Base-by-base conservation (phyloP, 2,888 invertebrate species). In the Baronia brevicornis region DNA sequence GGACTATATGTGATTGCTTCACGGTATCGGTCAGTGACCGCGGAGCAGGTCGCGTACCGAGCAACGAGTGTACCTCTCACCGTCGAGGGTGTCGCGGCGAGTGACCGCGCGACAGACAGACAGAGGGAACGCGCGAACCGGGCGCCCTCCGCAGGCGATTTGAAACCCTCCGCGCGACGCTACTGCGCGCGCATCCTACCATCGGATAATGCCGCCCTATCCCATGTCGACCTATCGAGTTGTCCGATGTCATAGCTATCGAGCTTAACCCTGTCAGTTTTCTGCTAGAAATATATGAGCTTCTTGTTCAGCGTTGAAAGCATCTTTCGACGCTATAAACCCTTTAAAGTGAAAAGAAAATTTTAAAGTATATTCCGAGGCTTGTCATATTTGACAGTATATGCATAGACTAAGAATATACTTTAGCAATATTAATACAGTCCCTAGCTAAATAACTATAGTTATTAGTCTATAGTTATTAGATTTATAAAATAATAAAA, bases 141-240 rank as follows among this genome's bases (percentile, higher is more conserved):
- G 52, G 47, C 74, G 82, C 82, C 75, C 74, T 75, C 77, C 75
- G 74, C 69, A 70, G 69, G 70, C 82, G 75, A 67, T 80, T 73
- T 84, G 80, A 75, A 60, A 69, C 77, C 74, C 79, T 77, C 78
- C 72, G 71, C 77, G 59, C 71, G 71, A 71, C 75, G 72, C 74
- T 56, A 48, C 54, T 78, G 82, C 79, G 82, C 84, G 84, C 84
- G 82, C 84, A 79, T 48, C 52, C 50, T 54, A 55, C 60, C 51
- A 54, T 53, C 47, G 64, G 70, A 71, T 79, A 82, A 80, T 73
- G 82, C 78, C 66, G 80, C 71, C 79, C 82, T 74, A 67, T 70
- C 71, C 67, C 52, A 55, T 66, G 71, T 72, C 73, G 73, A 79
- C 62, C 68, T 82, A 80, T 82, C 80, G 80, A 82, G 77, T 78